phyloP scores from a whole-genome alignment of 2,888 invertebrate genomes.

The Drepanosiphum platanoidis region DNA sequence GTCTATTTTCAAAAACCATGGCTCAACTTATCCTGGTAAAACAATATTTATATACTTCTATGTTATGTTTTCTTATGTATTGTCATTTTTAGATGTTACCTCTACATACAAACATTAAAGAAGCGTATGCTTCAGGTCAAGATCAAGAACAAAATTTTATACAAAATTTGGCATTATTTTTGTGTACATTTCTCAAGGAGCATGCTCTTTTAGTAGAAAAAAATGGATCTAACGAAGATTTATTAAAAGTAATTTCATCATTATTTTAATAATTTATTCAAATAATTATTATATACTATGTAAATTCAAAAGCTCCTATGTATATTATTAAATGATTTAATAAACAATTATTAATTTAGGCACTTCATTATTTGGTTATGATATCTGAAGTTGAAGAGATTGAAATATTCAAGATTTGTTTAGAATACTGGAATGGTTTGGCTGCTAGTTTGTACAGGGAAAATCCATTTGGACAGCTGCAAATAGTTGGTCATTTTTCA shows the following conservation, averaged over 20 bases:
- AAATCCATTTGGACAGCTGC: slow-evolving; percentile 68
- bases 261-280: slow-evolving; percentile 1
- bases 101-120: slow-evolving; percentile 88
- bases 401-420: slow-evolving; percentile 99
- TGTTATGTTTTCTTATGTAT: neutral
- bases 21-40: slow-evolving; percentile 80
- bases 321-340: no score
- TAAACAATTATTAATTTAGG: slow-evolving; percentile 69
- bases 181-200: slow-evolving; percentile 96
- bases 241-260: slow-evolving; percentile 74
- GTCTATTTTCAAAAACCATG: slow-evolving; percentile 92
- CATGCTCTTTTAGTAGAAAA: slow-evolving; percentile 91
- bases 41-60: slow-evolving; percentile 11
- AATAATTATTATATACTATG: no score
- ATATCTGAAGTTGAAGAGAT: slow-evolving; percentile 99
- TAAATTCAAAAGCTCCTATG: no score
- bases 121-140: slow-evolving; percentile 91
- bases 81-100: slow-evolving; percentile 79
- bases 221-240: slow-evolving; percentile 78
- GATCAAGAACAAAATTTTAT: slow-evolving; percentile 99
- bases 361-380: slow-evolving; percentile 85
- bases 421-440: slow-evolving; percentile 98
- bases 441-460: slow-evolving; percentile 92
- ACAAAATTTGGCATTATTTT: slow-evolving; percentile 95
- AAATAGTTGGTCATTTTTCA: slow-evolving; percentile 49